Base-by-base conservation (phyloP, 2,797 vertebrate genomes). In the Mus minutoides region DNA sequence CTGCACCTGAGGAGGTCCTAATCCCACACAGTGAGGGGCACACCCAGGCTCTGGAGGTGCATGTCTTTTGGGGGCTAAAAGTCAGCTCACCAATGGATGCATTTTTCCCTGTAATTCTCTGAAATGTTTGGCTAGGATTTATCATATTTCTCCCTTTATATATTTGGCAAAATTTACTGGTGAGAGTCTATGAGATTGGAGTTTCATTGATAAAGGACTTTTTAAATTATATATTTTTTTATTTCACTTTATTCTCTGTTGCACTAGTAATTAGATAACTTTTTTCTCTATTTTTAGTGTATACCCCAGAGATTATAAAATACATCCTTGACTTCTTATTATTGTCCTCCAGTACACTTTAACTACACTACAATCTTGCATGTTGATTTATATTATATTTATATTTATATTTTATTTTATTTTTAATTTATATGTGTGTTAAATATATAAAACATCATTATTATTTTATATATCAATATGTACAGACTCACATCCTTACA, bases 381-480 rank as follows among this genome's bases (percentile, higher is more conserved):
- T 79, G 14, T 37, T 82, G 49, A 92, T 37, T 88, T 91, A 64
- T 67, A 14, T 75, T n/a, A 8, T 49, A 49, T 54, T 86, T 87
- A n/a, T n/a, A n/a, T n/a, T n/a, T n/a, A n/a, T n/a, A n/a, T n/a
- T n/a, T n/a, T n/a, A n/a, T 14, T 49, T 62, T 71, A n/a, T 78
- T 75, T 64, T 75, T 64, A 88, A 85, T 88, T 77, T 90, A 17
- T 49, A 76, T 83, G 43, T 54, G n/a, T 87, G 82, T 96, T 92
- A 84, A 92, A 58, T 31, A 67, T 26, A 49, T 4, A 37, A 76
- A 12, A 26, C 31, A 43, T 73, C 43, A 82, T 95, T 71, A 22
- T 80, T 94, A 11, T 76, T 96, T 94, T 92, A 62, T 26, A 84
- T 31, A 77, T 87, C 26, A 64, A 56, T 73, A 73, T 77, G 13